These are phyloP conservation scores for Nebria brevicollis DNA, from an alignment of 2,888 invertebrate species.

Conservation along the genomic window DNA sequence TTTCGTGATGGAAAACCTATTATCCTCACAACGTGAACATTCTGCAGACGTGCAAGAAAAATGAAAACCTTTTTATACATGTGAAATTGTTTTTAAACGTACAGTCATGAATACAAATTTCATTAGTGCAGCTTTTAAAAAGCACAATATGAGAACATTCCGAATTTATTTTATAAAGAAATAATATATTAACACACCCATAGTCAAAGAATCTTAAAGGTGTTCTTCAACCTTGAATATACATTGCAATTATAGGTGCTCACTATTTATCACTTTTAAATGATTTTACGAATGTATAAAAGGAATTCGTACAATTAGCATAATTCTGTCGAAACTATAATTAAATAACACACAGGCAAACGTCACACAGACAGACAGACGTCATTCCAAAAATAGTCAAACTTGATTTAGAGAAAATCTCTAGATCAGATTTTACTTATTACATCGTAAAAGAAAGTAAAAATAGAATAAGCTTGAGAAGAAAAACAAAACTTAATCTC, in stretches of 20 bases:
- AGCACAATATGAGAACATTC: neutral
- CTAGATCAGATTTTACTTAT: too few species aligned
- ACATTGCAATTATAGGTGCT: conserved; percentile 5
- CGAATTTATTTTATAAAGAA: neutral
- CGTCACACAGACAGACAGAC: too few species aligned
- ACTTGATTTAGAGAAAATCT: too few species aligned
- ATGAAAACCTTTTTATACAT: neutral
- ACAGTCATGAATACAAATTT: neutral
- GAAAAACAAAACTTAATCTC: neutral
- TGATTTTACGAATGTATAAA: conserved; percentile 23
- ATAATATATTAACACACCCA: too few species aligned
- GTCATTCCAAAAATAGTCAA: too few species aligned
- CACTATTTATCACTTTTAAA: conserved; percentile 22
- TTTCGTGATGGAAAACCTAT: conserved; percentile 10
- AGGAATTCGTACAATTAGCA: conserved; percentile 30
- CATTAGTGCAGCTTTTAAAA: neutral
- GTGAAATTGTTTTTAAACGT: neutral
- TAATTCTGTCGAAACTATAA: conserved; percentile 38
- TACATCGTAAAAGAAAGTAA: neutral
- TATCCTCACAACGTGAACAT: neutral
- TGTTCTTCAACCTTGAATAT: too few species aligned
- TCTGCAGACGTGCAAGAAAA: neutral
- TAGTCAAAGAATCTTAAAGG: too few species aligned
- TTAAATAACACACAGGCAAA: neutral
- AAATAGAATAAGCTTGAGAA: conserved; percentile 19